Percentiles rank a stretch among this genome's conserved stretches.
phyloP scores from a whole-genome alignment of 1,140 invertebrate species.

The Calephelis virginiensis region DNA sequence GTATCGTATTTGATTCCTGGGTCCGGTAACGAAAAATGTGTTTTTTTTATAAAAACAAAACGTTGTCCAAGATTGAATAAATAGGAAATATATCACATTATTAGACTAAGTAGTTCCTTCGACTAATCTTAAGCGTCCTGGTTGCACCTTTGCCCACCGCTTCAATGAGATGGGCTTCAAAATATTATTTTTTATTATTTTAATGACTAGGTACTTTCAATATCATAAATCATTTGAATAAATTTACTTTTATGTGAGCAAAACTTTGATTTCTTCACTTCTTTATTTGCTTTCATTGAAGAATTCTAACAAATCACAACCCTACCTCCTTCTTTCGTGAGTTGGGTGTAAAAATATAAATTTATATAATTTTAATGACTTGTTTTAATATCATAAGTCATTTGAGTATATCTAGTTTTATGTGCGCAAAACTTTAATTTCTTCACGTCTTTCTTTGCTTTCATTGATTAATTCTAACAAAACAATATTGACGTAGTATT shows the following conservation, averaged over 20 bases:
- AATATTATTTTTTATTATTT: too few species aligned
- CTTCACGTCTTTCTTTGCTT: constrained; percentile 29
- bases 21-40: too few species aligned
- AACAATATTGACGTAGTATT: constrained; percentile 63
- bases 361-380: too few species aligned
- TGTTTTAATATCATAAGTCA: constrained; percentile 7
- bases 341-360: too few species aligned
- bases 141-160: too few species aligned
- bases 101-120: too few species aligned
- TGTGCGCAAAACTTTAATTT: not conserved
- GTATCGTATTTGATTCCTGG: too few species aligned
- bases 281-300: constrained; percentile 53
- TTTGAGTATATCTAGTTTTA: not conserved
- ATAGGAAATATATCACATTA: too few species aligned
- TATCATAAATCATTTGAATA: constrained; percentile 1
- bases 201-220: not conserved
- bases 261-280: not conserved
- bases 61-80: too few species aligned
- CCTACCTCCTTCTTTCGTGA: too few species aligned
- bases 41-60: too few species aligned
- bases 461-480: constrained; percentile 57
- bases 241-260: not conserved
- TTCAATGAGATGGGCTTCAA: constrained; percentile 20
- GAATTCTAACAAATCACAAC: constrained; percentile 38
- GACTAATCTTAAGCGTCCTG: too few species aligned